phyloP scores from a whole-genome alignment of 2,888 invertebrate genomes.

The Nomada fucata region DNA sequence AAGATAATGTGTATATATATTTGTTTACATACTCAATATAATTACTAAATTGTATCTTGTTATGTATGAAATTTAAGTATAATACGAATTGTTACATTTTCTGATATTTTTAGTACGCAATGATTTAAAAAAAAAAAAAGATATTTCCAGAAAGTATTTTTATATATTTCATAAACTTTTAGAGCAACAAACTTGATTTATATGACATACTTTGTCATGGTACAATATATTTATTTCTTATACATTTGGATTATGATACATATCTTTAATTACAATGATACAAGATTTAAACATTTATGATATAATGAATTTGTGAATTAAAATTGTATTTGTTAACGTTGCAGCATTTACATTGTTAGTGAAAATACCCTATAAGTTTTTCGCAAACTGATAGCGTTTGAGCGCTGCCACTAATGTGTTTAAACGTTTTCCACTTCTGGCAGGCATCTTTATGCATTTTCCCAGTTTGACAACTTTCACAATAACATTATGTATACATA shows the following conservation, averaged over 20 bases:
- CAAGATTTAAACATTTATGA: conserved; percentile 83
- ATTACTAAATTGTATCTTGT: conserved; percentile 26
- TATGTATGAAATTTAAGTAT: conserved; percentile 5
- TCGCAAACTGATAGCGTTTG: conserved; percentile 62
- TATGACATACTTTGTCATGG: conserved; percentile 70
- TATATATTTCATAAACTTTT: conserved; percentile 56
- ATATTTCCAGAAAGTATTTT: conserved; percentile 43
- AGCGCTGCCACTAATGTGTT: conserved; percentile 61
- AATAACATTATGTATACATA: conserved; percentile 52
- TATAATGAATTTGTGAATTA: conserved; percentile 80
- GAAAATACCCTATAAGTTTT: conserved; percentile 68
- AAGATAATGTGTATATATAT: conserved; percentile 52
- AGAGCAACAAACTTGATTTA: conserved; percentile 54
- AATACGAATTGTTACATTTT: conserved; percentile 23
- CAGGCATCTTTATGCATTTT: conserved; percentile 61
- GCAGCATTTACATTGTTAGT: conserved; percentile 73
- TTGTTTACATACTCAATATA: conserved; percentile 35
- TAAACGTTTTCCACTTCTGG: conserved; percentile 47
- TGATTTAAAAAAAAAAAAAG: conserved; percentile 13
- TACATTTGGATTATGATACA: conserved; percentile 80
- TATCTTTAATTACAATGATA: conserved; percentile 82
- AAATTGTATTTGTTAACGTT: conserved; percentile 75
- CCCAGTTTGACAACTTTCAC: conserved; percentile 62
- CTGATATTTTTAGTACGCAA: conserved; percentile 15
- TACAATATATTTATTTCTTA: conserved; percentile 81